phyloP scores from a whole-genome alignment of 30 jellyfish, hydroid and myxozoan genomes.

The Catostylus mosaicus region DNA sequence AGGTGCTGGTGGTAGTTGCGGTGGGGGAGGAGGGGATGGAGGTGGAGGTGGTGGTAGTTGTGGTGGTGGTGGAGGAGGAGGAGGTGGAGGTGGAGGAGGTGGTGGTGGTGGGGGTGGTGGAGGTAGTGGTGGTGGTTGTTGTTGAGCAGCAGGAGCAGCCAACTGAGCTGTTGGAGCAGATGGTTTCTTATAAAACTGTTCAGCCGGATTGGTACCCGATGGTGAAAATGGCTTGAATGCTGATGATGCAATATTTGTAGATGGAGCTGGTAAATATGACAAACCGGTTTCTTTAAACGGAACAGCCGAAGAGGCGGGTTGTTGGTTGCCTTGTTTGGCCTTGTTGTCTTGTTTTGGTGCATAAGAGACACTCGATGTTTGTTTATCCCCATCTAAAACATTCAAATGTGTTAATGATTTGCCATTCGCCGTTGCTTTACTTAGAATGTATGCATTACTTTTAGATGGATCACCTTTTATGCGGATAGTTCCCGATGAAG shows the following conservation, averaged over 20 bases:
- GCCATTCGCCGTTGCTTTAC: constrained; percentile 93
- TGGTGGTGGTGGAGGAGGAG: constrained; percentile 7
- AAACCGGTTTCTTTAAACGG: constrained; percentile 33
- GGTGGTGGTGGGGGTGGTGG: constrained; percentile 18
- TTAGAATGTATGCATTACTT: constrained; percentile 79
- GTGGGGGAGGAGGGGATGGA: constrained; percentile 33
- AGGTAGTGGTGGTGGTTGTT: constrained; percentile 2
- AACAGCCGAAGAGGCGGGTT: constrained; percentile 20
- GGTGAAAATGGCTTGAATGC: constrained; percentile 47
- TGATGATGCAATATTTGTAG: constrained; percentile 21
- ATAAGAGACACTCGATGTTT: constrained; percentile 39
- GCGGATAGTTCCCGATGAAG: constrained; percentile 80
- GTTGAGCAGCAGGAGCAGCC: constrained; percentile 6
- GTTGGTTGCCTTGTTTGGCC: constrained; percentile 10
- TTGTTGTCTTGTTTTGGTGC: constrained; percentile 34
- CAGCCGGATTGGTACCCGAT: constrained; percentile 16
- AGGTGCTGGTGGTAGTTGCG: constrained; percentile 46
- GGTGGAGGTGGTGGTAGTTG: constrained; percentile 7
- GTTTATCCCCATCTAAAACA: constrained; percentile 47
- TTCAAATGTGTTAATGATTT: constrained; percentile 60
- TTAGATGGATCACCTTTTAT: constrained; percentile 80
- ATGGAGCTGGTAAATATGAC: constrained; percentile 31
- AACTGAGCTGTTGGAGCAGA: constrained; percentile 21
- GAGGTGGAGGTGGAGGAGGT: constrained; percentile 37
- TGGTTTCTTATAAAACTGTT: constrained; percentile 24